phyloP scores from a whole-genome alignment of 2,797 vertebrate genomes.

The Pangasius djambal region DNA sequence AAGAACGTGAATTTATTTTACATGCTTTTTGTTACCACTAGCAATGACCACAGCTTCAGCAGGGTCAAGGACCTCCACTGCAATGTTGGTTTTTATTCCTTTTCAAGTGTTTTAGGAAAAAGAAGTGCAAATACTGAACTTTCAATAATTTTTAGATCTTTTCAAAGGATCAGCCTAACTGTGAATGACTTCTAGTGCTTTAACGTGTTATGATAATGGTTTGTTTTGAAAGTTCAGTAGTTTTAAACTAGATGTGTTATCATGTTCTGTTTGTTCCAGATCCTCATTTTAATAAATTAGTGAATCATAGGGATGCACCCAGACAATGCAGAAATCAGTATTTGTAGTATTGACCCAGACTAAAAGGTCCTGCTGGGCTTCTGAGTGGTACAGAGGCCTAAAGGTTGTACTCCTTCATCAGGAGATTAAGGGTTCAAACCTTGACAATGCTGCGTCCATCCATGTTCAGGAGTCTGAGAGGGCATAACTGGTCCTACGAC shows the following conservation, averaged over 20 bases:
- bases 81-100: background rate
- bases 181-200: constrained; percentile 29
- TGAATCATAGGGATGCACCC: background rate
- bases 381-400: background rate
- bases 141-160: background rate
- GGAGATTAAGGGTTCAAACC: background rate
- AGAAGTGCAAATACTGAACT: background rate
- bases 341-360: background rate
- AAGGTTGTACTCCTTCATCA: background rate
- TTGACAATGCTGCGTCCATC: background rate
- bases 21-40: constrained; percentile 16
- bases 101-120: constrained; percentile 22
- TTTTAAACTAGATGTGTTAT: constrained; percentile 16
- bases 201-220: constrained; percentile 36
- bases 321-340: background rate
- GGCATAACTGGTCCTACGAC: background rate
- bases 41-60: background rate
- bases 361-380: background rate
- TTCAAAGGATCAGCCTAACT: background rate
- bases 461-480: background rate
- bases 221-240: background rate
- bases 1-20: background rate
- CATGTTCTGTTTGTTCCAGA: constrained; percentile 18
- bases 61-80: constrained; percentile 20
- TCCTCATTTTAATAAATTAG: background rate